Conservation (phyloP, 2,888 invertebrate genomes). For the Drosophila mimetica region DNA sequence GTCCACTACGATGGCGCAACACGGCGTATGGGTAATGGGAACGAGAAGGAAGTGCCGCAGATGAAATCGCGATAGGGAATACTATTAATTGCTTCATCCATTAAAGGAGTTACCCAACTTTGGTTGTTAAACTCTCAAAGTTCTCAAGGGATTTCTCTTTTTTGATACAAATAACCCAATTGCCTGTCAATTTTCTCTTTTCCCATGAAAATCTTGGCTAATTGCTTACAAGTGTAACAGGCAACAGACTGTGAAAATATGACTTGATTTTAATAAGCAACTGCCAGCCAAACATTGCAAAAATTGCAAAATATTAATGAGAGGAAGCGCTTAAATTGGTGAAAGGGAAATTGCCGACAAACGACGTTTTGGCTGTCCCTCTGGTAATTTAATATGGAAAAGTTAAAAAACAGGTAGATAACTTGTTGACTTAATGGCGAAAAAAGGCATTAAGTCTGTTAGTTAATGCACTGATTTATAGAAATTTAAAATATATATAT, state of each 20-base stretch:
- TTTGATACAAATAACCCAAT: background rate
- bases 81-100: background rate
- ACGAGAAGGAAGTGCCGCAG: slow-evolving; percentile 19
- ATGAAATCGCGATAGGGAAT: slow-evolving; percentile 5
- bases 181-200: slow-evolving; percentile 1
- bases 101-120: background rate
- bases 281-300: slow-evolving; percentile 1
- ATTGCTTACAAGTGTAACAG: slow-evolving; percentile 27
- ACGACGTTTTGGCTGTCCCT: slow-evolving; percentile 8
- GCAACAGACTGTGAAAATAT: slow-evolving; percentile 25
- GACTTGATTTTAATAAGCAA: slow-evolving; percentile 22
- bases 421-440: background rate
- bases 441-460: too few species aligned
- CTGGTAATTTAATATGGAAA: slow-evolving; percentile 6
- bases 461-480: too few species aligned
- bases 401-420: background rate
- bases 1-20: slow-evolving; percentile 18
- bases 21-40: slow-evolving; percentile 23
- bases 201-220: slow-evolving; percentile 20
- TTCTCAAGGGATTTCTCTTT: background rate
- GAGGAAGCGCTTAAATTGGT: slow-evolving; percentile 31
- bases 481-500: too few species aligned
- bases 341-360: slow-evolving; percentile 27
- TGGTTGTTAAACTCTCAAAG: too few species aligned
- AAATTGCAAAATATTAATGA: slow-evolving; percentile 3